A percentile compares a stretch with the other conserved stretches of the same genome.
Evolutionary conservation across 2,797 vertebrate genomes (phyloP).

Genomic region (Sebastes umbrosus): DNA sequence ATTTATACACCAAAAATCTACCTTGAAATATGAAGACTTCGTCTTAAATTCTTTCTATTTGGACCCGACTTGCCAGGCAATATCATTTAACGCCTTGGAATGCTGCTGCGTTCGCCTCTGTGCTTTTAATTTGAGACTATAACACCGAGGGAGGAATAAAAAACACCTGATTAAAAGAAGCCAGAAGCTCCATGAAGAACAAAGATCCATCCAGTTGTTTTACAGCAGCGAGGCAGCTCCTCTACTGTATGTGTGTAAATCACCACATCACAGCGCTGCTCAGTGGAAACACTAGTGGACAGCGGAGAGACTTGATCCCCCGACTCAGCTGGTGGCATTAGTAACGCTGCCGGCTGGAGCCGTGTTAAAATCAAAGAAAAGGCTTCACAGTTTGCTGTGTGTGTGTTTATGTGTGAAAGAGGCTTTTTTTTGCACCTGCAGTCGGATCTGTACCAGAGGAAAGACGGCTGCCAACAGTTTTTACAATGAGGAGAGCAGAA

Average conservation of each 20-base stretch:
- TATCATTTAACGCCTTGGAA: constrained; percentile 46
- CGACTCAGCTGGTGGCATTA: constrained; percentile 64
- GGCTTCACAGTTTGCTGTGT: constrained; percentile 33
- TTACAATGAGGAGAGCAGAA: constrained; percentile 36
- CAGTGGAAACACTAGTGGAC: constrained; percentile 36
- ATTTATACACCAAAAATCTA: constrained; percentile 43
- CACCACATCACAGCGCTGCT: constrained; percentile 47
- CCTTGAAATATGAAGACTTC: constrained; percentile 65
- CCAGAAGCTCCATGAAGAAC: constrained; percentile 42
- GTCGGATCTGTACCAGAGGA: neutral
- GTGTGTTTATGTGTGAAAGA: neutral
- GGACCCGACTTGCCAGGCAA: constrained; percentile 27
- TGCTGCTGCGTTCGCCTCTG: constrained; percentile 20
- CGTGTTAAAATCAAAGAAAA: constrained; percentile 42
- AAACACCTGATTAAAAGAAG: constrained; percentile 45
- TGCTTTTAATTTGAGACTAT: constrained; percentile 55
- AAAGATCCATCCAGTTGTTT: constrained; percentile 60
- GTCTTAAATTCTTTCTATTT: constrained; percentile 35
- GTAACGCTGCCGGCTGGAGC: constrained; percentile 43
- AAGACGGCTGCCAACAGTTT: constrained; percentile 53
- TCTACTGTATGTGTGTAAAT: constrained; percentile 9
- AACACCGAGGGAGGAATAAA: constrained; percentile 27
- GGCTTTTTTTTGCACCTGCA: constrained; percentile 51
- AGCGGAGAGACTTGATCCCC: constrained; percentile 40
- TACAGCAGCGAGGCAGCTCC: constrained; percentile 16